Evolutionary conservation across 2,888 invertebrate genomes (phyloP).

Genomic region (Pachycephus smyrnensis): DNA sequence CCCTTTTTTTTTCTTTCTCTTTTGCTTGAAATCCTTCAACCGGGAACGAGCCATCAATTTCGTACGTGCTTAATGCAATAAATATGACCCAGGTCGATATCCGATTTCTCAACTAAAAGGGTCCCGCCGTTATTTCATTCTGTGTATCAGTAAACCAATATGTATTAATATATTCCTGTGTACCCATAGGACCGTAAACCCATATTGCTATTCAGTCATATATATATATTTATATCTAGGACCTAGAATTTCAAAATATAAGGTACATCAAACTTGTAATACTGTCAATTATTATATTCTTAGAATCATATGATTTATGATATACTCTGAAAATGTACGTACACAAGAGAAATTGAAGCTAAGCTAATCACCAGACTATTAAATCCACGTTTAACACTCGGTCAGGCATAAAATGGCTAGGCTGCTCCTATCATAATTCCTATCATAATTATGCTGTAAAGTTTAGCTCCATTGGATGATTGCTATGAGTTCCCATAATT

Average conservation of each 20-base stretch:
- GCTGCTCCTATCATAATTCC: neutral
- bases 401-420: neutral
- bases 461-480: neutral
- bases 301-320: too few relatives aligned
- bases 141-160: neutral
- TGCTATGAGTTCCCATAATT: neutral
- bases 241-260: neutral
- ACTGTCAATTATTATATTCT: neutral
- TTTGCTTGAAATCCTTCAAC: neutral
- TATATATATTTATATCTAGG: neutral
- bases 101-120: neutral
- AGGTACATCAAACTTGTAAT: neutral
- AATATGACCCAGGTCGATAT: neutral
- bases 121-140: neutral
- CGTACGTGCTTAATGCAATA: neutral
- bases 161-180: neutral
- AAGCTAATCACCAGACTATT: neutral
- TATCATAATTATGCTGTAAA: neutral
- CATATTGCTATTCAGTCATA: neutral
- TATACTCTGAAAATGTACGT: neutral
- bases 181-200: neutral
- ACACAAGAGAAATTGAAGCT: neutral
- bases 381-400: neutral
- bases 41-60: neutral
- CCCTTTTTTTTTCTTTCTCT: neutral